Percentiles rank a stretch among this genome's conserved stretches.
These are phyloP conservation scores for Loriculus beryllinus DNA, from an alignment of 2,797 vertebrate genomes.

Conservation along the genomic window DNA sequence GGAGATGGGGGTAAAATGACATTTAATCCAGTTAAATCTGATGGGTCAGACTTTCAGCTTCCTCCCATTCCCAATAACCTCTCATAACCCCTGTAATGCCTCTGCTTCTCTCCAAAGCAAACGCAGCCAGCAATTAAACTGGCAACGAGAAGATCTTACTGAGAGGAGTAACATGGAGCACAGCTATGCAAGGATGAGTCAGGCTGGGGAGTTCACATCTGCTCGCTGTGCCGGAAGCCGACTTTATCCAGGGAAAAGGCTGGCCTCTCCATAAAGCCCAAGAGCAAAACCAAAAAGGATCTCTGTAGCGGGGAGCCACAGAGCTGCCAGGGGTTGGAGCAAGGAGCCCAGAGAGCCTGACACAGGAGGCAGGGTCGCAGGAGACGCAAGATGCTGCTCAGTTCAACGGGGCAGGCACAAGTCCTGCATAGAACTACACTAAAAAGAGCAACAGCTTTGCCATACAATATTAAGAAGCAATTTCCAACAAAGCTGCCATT, in stretches of 20 bases:
- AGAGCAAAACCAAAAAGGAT: not conserved
- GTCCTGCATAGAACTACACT: not conserved
- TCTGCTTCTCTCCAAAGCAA: not conserved
- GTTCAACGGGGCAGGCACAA: rapidly evolving
- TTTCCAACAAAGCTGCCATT: not conserved
- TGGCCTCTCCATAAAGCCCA: not conserved
- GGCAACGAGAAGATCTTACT: not conserved
- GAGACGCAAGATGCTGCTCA: rapidly evolving
- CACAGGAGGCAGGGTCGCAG: not conserved
- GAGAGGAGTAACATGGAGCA: rapidly evolving
- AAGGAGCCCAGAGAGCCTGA: not conserved
- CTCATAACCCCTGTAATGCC: not conserved
- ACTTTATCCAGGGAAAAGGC: not conserved
- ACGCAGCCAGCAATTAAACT: not conserved
- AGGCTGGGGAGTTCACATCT: not conserved
- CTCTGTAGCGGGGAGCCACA: rapidly evolving
- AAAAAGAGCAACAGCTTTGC: not conserved
- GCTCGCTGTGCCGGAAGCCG: not conserved
- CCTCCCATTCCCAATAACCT: not conserved
- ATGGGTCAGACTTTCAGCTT: not conserved
- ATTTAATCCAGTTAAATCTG: slow-evolving; percentile 4
- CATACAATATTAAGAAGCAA: not conserved
- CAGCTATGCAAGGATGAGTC: not conserved
- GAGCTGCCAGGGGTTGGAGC: not conserved
- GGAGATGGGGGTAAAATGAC: not conserved